phyloP scores from a whole-genome alignment of 2,797 vertebrate species.

The Urosaurus nigricauda region DNA sequence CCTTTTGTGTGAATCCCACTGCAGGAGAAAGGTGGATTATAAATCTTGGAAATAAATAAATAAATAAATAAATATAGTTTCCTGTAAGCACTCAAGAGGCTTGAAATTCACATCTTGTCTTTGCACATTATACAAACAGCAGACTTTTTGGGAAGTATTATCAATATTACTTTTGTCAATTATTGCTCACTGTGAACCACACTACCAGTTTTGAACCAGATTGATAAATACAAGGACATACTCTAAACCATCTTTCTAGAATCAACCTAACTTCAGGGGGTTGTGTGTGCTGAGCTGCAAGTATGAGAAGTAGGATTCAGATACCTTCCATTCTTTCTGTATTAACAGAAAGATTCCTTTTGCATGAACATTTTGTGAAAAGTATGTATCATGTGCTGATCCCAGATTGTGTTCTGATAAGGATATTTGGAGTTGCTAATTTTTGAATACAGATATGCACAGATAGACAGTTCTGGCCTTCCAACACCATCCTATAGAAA shows the following conservation, averaged over 20 bases:
- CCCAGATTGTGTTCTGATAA: not conserved
- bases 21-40: no score
- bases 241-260: not conserved
- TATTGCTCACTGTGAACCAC: accelerated
- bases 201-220: not conserved
- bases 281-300: not conserved
- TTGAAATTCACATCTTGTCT: not conserved
- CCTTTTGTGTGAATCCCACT: no score
- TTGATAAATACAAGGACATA: not conserved
- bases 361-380: not conserved
- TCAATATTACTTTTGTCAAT: accelerated
- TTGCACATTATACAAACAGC: not conserved
- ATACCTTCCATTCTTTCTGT: not conserved
- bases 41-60: no score
- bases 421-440: not conserved
- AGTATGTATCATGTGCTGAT: not conserved
- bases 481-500: not conserved
- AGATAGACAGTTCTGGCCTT: not conserved
- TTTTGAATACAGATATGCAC: not conserved
- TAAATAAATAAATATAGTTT: not conserved
- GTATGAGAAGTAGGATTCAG: not conserved
- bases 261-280: not conserved
- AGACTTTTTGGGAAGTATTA: accelerated
- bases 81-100: not conserved
- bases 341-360: not conserved